These are phyloP conservation scores for Germaria angustata DNA, from an alignment of 2,888 invertebrate genomes.

Conservation along the genomic window DNA sequence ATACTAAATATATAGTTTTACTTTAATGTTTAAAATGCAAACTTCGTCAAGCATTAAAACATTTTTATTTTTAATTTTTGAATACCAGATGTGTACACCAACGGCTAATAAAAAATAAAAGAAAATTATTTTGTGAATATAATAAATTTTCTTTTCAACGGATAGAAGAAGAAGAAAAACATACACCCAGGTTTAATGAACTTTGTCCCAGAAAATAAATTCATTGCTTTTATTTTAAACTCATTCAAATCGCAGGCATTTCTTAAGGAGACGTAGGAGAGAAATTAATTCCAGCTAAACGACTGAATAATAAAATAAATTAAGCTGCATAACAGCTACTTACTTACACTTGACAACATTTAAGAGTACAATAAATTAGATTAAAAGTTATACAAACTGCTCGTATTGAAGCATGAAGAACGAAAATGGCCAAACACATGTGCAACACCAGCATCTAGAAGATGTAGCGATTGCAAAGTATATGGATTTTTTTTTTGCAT, in stretches of 20 bases:
- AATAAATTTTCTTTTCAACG: slow-evolving; percentile 6
- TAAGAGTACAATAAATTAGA: slow-evolving; percentile 47
- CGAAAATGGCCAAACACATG: not conserved
- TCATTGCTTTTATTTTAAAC: slow-evolving; percentile 25
- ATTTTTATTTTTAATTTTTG: not conserved
- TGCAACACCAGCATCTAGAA: not conserved
- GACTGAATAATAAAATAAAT: slow-evolving; percentile 52
- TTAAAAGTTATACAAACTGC: slow-evolving; percentile 45
- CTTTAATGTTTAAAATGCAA: not conserved
- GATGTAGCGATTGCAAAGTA: slow-evolving; percentile 11
- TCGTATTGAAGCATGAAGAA: slow-evolving; percentile 20
- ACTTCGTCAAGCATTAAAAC: not conserved
- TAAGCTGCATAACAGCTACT: slow-evolving; percentile 44
- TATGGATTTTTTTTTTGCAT: not conserved
- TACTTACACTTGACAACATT: slow-evolving; percentile 56
- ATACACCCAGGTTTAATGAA: slow-evolving; percentile 56
- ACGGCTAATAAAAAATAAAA: not conserved
- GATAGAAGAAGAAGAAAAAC: not conserved
- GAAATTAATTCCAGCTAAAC: not conserved
- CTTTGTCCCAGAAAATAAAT: slow-evolving; percentile 61
- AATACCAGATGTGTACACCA: slow-evolving; percentile 52
- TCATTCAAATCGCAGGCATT: slow-evolving; percentile 1
- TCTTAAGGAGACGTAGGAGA: slow-evolving; percentile 19
- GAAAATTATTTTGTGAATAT: slow-evolving; percentile 12
- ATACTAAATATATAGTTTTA: not conserved